These are phyloP conservation scores for Chironomus riparius DNA, from an alignment of 2,888 invertebrate genomes.

Conservation along the genomic window DNA sequence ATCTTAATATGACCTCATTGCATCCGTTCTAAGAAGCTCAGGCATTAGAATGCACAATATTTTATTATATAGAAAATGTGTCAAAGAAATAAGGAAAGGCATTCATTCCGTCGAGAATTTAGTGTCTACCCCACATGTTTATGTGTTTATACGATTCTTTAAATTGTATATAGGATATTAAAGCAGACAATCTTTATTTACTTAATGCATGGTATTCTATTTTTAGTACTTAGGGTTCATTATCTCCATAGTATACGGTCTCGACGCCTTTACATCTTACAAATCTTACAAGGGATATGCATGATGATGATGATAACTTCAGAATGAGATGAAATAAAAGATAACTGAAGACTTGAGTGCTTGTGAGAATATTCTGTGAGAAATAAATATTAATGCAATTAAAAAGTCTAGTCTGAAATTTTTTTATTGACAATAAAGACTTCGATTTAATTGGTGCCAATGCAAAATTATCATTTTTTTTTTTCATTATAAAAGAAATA, in stretches of 20 bases:
- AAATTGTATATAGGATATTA: too few relatives aligned
- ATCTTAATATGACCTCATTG: too few relatives aligned
- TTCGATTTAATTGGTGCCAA: not conserved
- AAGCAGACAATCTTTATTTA: not conserved
- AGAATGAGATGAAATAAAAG: not conserved
- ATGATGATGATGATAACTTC: not conserved
- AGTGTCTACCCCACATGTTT: too few relatives aligned
- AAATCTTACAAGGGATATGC: constrained; percentile 24
- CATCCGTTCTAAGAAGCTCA: too few relatives aligned
- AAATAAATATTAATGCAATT: not conserved
- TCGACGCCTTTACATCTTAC: constrained; percentile 22
- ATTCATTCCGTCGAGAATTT: too few relatives aligned
- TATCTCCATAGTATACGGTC: constrained; percentile 23
- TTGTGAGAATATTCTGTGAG: not conserved
- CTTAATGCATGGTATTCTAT: not conserved
- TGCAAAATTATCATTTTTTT: not conserved
- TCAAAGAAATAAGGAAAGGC: too few relatives aligned
- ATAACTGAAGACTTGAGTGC: too few relatives aligned
- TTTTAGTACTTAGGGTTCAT: constrained; percentile 25
- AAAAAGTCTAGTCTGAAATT: not conserved
- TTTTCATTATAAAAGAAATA: not conserved
- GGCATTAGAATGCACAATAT: too few relatives aligned
- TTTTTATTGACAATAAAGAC: not conserved
- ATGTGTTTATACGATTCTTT: too few relatives aligned
- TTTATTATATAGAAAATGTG: too few relatives aligned